A percentile compares a stretch with the other conserved stretches of the same genome.
Conservation (phyloP, 2,113 vertebrate species). For the Siniperca knerii region DNA sequence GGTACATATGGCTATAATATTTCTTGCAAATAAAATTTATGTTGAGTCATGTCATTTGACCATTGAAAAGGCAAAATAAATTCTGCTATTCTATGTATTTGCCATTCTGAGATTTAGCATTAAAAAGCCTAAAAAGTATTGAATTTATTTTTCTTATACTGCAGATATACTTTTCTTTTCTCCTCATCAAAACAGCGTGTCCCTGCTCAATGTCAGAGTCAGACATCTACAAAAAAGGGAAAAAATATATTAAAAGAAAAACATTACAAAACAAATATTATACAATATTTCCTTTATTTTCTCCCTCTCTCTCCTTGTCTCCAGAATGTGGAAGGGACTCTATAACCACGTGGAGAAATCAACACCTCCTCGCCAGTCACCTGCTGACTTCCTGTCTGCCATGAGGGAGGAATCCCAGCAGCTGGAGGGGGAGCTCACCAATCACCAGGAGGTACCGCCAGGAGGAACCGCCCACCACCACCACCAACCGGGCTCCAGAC, state of each 20-base stretch:
- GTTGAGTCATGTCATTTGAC: not conserved
- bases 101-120: not conserved
- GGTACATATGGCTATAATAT: not conserved
- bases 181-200: too few relatives aligned
- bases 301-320: not conserved
- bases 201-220: not conserved
- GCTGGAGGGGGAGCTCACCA: conserved; percentile 84
- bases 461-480: conserved; percentile 79
- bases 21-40: not conserved
- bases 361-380: conserved; percentile 88
- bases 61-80: not conserved
- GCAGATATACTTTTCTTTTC: not conserved
- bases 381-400: conserved; percentile 88
- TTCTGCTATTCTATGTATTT: not conserved
- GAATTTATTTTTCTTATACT: not conserved
- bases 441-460: conserved; percentile 85
- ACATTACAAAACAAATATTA: not conserved
- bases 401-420: conserved; percentile 83
- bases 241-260: not conserved
- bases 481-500: conserved; percentile 73
- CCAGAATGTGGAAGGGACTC: conserved; percentile 96
- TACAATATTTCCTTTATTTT: too few relatives aligned
- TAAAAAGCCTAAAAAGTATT: not conserved
- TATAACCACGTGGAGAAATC: conserved; percentile 92
- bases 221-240: not conserved